These are phyloP conservation scores for Saccostrea glomerata DNA, from an alignment of 1,140 invertebrate species.

Conservation along the genomic window DNA sequence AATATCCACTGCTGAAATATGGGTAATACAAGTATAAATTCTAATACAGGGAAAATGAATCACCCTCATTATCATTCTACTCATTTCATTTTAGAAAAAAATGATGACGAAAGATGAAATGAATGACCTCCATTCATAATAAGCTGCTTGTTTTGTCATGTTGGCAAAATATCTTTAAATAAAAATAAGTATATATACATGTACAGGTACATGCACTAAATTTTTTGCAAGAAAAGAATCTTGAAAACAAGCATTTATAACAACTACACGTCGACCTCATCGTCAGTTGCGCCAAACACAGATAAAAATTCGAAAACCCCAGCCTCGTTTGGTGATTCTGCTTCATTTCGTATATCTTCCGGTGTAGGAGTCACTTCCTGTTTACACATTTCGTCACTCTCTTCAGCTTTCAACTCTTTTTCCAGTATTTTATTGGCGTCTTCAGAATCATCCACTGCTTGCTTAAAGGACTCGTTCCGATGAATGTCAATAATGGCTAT, in stretches of 20 bases:
- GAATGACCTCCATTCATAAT: no score
- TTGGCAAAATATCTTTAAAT: no score
- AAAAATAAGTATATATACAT: no score
- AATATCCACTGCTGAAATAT: no score
- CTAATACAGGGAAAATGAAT: no score
- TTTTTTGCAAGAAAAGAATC: no score
- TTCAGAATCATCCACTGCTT: not conserved
- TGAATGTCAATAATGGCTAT: slow-evolving; percentile 10
- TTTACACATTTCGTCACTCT: not conserved
- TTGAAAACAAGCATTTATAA: not conserved
- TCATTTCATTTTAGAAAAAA: no score
- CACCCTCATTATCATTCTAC: no score
- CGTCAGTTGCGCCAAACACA: not conserved
- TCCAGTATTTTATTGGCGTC: not conserved
- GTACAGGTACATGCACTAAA: no score
- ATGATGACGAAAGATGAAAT: no score
- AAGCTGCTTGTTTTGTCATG: no score
- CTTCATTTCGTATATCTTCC: not conserved
- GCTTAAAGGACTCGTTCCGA: not conserved
- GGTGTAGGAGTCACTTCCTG: not conserved
- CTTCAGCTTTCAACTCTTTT: not conserved
- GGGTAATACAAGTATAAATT: no score
- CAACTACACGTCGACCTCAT: not conserved
- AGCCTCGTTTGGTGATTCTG: not conserved
- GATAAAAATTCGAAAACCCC: not conserved